Evolutionary conservation across 2,888 invertebrate species (phyloP).

Genomic region (Agrochola macilenta): DNA sequence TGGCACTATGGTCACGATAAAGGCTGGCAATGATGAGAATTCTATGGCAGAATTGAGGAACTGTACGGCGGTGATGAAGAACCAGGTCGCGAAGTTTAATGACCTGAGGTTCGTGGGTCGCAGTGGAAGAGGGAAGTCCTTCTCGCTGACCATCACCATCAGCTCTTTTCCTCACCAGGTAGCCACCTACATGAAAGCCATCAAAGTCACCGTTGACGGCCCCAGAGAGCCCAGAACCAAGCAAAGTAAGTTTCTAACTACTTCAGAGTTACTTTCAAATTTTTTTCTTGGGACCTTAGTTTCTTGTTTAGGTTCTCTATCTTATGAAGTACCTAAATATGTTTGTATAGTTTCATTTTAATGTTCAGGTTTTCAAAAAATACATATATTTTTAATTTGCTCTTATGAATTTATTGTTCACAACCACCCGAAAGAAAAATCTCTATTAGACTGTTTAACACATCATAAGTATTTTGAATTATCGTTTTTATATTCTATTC

Average conservation of each 20-base stretch:
- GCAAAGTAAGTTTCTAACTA: slow-evolving; percentile 94
- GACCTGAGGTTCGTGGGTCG: slow-evolving; percentile 99
- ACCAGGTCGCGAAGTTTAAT: slow-evolving; percentile 99
- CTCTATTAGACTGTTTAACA: neutral
- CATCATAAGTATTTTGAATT: neutral
- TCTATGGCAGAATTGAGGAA: slow-evolving; percentile 98
- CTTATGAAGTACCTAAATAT: neutral
- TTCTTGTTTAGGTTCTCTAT: neutral
- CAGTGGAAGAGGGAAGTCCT: slow-evolving; percentile 98
- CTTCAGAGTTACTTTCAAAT: slow-evolving; percentile 48
- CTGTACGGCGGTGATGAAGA: slow-evolving; percentile 98
- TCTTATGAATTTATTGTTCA: neutral
- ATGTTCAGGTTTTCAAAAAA: neutral
- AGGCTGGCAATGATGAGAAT: slow-evolving; percentile 99
- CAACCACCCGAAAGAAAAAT: neutral
- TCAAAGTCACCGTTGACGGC: slow-evolving; percentile 99
- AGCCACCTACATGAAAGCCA: slow-evolving; percentile 98
- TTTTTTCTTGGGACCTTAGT: neutral
- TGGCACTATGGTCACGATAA: slow-evolving; percentile 97
- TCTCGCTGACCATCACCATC: slow-evolving; percentile 98
- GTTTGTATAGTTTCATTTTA: neutral
- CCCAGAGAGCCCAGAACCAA: slow-evolving; percentile 99
- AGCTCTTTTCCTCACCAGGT: slow-evolving; percentile 94
- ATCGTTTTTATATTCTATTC: neutral
- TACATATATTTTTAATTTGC: neutral